These are phyloP conservation scores for Pyrochroa serraticornis DNA, from an alignment of 2,888 invertebrate genomes.

Conservation along the genomic window DNA sequence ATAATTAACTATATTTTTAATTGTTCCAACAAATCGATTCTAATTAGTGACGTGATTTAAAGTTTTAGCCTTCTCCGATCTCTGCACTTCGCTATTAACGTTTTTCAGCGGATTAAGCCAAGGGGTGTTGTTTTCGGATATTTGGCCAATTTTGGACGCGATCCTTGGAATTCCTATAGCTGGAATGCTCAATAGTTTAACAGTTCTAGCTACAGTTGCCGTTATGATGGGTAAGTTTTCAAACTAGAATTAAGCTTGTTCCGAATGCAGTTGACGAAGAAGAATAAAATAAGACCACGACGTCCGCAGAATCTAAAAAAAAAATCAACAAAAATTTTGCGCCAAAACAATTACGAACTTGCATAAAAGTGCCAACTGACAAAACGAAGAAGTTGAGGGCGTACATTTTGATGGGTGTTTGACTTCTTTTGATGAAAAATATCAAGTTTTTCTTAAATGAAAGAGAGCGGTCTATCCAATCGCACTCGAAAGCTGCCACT, in stretches of 20 bases:
- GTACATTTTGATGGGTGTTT: not conserved
- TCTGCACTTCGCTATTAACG: conserved; percentile 47
- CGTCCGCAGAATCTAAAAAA: conserved; percentile 7
- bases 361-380: not conserved
- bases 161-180: conserved; percentile 50
- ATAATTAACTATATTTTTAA: conserved; percentile 16
- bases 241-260: not conserved
- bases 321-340: not conserved
- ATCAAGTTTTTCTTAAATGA: conserved; percentile 10
- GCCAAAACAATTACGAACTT: not conserved
- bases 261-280: conserved; percentile 12
- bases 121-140: conserved; percentile 46
- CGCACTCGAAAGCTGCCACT: not conserved
- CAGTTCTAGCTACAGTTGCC: conserved; percentile 49
- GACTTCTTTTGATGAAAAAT: conserved; percentile 3
- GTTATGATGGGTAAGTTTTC: conserved; percentile 47
- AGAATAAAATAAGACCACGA: conserved; percentile 8
- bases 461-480: conserved; percentile 1
- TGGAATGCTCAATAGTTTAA: conserved; percentile 47
- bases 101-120: conserved; percentile 47
- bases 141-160: conserved; percentile 49
- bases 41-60: conserved; percentile 9
- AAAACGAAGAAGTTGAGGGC: not conserved
- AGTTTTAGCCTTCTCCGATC: conserved; percentile 52
- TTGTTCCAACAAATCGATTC: conserved; percentile 7